Evolutionary conservation across 2,113 vertebrate species (phyloP).

Genomic region (Azemiops feae): DNA sequence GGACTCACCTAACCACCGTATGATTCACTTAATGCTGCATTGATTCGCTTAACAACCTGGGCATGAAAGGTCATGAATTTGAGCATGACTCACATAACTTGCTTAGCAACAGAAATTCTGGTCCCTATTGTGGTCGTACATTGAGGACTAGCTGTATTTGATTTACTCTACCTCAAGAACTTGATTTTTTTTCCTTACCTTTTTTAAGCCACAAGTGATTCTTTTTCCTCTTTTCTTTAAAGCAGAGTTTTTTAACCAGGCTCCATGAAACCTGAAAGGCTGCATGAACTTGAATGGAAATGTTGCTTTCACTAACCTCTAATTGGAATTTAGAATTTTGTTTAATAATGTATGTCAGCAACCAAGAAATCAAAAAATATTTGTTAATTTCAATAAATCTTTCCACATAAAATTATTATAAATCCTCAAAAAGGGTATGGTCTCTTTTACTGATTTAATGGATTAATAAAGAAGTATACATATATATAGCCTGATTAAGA

Average conservation of each 20-base stretch:
- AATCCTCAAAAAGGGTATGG: too few species aligned
- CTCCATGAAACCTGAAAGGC: background rate
- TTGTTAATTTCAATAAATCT: background rate
- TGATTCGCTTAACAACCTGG: background rate
- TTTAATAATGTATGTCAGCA: background rate
- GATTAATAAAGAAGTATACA: background rate
- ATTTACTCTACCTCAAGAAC: background rate
- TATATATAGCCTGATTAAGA: background rate
- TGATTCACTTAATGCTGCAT: background rate
- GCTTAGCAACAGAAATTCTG: background rate
- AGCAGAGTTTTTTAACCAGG: background rate
- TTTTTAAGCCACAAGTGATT: background rate
- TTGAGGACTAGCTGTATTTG: background rate
- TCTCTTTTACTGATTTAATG: background rate
- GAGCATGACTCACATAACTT: background rate
- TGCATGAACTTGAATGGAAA: background rate
- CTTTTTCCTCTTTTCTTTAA: background rate
- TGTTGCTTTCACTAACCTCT: background rate
- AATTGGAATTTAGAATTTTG: background rate
- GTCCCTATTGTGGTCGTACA: background rate
- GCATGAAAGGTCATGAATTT: background rate
- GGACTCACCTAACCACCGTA: background rate
- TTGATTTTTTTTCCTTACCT: background rate
- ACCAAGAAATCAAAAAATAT: background rate
- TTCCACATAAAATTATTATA: background rate